Base-by-base conservation (phyloP, 1,140 invertebrate species). In the Pseudomyrmex concolor region DNA sequence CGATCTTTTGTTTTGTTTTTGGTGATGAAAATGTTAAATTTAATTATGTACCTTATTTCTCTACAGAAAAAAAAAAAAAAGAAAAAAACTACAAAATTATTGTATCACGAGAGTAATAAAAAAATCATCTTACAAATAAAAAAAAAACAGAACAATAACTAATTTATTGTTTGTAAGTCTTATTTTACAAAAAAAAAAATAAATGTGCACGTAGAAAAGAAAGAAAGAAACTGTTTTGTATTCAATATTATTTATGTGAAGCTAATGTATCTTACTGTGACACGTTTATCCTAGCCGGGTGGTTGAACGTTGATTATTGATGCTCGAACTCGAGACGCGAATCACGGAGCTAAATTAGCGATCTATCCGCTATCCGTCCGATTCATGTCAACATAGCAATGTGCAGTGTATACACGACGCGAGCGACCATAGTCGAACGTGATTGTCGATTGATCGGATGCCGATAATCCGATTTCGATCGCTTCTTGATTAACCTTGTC, bases 391-490 rank as follows among this genome's bases (percentile, higher is more conserved):
- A 80, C 76, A 80, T 57, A 22, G 60, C 71, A 59, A 60, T 64
- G 73, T 17, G 76, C 63, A 71, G n/a, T 71, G 76, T 80, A 80
- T 71, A 71, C 76, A 80, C 15, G 76, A 22, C 74, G 63, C 64
- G 63, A 67, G 51, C 34, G 63, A 67, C 55, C 66, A 48, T 71
- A 71, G 66, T 2, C 54, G 55, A 12, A 60, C 66, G 66, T 80
- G 76, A 80, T 80, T 80, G 76, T 80, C 76, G 76, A 80, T 80
- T 80, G 76, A 80, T 71, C 76, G 54, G 54, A 59, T 70, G 51
- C 76, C 76, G 76, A 80, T 80, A 80, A 80, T 80, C 76, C 54
- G 66, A 70, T 80, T 80, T 80, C 76, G 66, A 80, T 71, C 66
- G 54, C n/a, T 71, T 51, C 43, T 54, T 71, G 76, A 80, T 80